Conservation (phyloP, 1,140 invertebrate species). For the Adelges cooleyi region DNA sequence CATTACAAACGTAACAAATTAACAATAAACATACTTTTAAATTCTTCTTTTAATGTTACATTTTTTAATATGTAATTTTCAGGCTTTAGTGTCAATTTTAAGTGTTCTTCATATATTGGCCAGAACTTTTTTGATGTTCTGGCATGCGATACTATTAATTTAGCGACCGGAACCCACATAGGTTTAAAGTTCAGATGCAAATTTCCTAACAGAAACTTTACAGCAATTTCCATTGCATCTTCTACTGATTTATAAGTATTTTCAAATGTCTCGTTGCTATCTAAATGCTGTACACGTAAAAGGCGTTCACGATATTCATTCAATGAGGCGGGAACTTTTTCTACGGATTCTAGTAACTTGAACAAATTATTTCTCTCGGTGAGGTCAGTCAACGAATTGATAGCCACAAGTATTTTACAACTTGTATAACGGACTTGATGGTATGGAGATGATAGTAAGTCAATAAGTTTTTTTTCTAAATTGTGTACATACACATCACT, state of each 20-base stretch:
- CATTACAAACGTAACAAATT: too few relatives aligned
- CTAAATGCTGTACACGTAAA: slow-evolving; percentile 57
- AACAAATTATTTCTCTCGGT: background rate
- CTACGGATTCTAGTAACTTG: slow-evolving; percentile 17
- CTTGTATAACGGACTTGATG: slow-evolving; percentile 9
- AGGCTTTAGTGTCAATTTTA: slow-evolving; percentile 42
- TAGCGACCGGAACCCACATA: slow-evolving; percentile 70
- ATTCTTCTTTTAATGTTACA: background rate
- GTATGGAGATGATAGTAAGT: slow-evolving; percentile 11
- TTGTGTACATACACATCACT: background rate
- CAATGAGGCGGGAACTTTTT: slow-evolving; percentile 2
- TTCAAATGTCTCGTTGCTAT: slow-evolving; percentile 33
- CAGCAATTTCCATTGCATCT: slow-evolving; percentile 37
- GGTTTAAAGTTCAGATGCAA: slow-evolving; percentile 78
- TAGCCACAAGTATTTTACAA: slow-evolving; percentile 4
- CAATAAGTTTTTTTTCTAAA: slow-evolving; percentile 14
- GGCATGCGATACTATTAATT: slow-evolving; percentile 51
- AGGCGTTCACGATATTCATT: slow-evolving; percentile 58
- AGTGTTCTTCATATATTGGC: slow-evolving; percentile 53
- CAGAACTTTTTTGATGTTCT: slow-evolving; percentile 56
- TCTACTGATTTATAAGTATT: background rate
- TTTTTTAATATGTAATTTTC: slow-evolving; percentile 18
- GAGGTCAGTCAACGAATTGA: background rate
- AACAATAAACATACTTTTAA: background rate
- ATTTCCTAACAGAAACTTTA: slow-evolving; percentile 68